Conservation (phyloP, 1,140 invertebrate genomes). For the Bradysia coprophila region DNA sequence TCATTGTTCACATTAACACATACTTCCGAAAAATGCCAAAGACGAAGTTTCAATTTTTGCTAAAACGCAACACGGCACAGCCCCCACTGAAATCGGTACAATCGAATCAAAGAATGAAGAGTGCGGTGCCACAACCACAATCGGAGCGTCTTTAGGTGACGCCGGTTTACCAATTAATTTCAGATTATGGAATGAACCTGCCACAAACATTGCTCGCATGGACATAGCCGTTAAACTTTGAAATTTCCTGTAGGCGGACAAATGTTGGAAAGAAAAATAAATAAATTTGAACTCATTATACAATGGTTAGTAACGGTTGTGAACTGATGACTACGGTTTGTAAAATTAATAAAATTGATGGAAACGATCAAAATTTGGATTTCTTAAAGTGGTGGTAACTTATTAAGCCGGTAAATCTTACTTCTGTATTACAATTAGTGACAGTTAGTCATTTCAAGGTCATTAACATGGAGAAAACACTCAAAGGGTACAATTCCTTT, state of each 20-base stretch:
- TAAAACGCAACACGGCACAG: constrained; percentile 75
- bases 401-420: too few relatives aligned
- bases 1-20: not conserved
- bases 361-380: too few relatives aligned
- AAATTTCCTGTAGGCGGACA: constrained; percentile 14
- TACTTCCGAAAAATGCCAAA: constrained; percentile 80
- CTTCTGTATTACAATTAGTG: too few relatives aligned
- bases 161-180: constrained; percentile 46
- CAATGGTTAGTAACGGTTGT: too few relatives aligned
- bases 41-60: constrained; percentile 62
- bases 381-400: too few relatives aligned
- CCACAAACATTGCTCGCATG: constrained; percentile 56
- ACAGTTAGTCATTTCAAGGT: too few relatives aligned
- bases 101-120: constrained; percentile 82
- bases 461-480: too few relatives aligned
- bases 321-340: too few relatives aligned
- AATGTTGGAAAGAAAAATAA: too few relatives aligned
- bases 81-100: constrained; percentile 54
- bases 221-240: constrained; percentile 12
- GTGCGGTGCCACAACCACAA: constrained; percentile 76
- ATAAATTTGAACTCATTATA: too few relatives aligned
- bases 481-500: too few relatives aligned
- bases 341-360: too few relatives aligned
- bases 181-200: constrained; percentile 61
- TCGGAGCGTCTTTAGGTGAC: constrained; percentile 50